These are phyloP conservation scores for Aphelenchoides fujianensis DNA, from an alignment of 1,140 invertebrate genomes.

Conservation along the genomic window DNA sequence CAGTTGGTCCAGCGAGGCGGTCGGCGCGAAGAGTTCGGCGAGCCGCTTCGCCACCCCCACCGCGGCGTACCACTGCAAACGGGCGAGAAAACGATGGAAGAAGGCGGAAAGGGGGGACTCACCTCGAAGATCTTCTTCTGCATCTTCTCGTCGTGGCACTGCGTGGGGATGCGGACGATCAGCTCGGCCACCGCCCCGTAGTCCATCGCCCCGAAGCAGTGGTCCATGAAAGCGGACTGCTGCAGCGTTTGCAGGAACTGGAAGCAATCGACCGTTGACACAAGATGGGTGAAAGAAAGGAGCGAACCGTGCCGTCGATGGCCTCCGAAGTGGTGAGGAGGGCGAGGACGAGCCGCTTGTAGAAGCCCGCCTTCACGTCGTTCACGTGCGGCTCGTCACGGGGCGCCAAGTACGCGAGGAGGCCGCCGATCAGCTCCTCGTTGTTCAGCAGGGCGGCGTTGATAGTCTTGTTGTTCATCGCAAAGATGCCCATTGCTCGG, in stretches of 20 bases:
- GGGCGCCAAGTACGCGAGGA: slow-evolving; percentile 1
- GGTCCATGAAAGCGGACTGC: neutral
- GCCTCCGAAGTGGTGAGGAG: neutral
- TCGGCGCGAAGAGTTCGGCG: neutral
- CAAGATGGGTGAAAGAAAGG: neutral
- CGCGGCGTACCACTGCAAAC: slow-evolving; percentile 4
- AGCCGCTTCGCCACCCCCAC: neutral
- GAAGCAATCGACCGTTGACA: neutral
- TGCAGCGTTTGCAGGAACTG: neutral
- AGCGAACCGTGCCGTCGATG: neutral
- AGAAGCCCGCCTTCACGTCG: slow-evolving; percentile 5
- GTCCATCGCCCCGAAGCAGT: slow-evolving; percentile 6
- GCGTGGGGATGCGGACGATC: neutral
- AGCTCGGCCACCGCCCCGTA: slow-evolving; percentile 11
- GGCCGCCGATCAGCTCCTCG: neutral
- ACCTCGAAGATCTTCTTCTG: neutral
- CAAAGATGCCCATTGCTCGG: neutral
- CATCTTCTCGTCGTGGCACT: neutral
- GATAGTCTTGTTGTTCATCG: neutral
- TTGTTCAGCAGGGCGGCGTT: neutral
- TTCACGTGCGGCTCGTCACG: neutral
- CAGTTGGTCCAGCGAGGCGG: neutral
- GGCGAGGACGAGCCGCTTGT: neutral
- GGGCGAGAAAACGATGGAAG: neutral
- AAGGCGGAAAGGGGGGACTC: neutral